Evolutionary conservation across 2,113 vertebrate genomes (phyloP), one percentile per base, ranked within the genome.

Genomic region (Vidua chalybeata): DNA sequence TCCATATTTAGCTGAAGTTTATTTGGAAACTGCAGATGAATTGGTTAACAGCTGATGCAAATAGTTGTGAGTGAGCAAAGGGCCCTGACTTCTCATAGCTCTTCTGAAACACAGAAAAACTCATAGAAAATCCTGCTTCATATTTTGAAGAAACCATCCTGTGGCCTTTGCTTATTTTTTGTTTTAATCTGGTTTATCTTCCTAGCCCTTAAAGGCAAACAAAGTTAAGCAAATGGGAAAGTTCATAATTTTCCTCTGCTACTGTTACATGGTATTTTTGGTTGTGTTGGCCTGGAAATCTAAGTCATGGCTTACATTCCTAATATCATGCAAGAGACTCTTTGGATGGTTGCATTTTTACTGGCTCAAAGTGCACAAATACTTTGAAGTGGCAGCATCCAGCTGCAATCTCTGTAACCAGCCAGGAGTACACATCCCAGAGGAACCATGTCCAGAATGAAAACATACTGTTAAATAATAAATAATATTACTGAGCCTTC

Each of bases 241-340:
- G 17, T 59, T 93, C n/a, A 67, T 54, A 1, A 83, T 93, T 87
- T 89, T 63, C 62, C 55, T 79, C 62, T 76, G 41, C 18, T 48
- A 28, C 16, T 72, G 26, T 49, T 89, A 41, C 15, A 9, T 33
- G 30, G 21, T 72, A 76, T 75, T 92, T 93, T 61, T 72, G 80
- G 14, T 82, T 80, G 30, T 61, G 66, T 76, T 89, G 79, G 78
- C 89, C 93, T 91, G 89, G 81, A 85, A 94, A 86, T n/a, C 33
- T 20, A 66, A 69, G 22, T 52, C 35, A 56, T 41, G 68, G 39
- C 35, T 94, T 67, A 63, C 23, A 27, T 64, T 88, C n/a, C 64
- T 76, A 48, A 26, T 76, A 37, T 71, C 56, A 33, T 71, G 22
- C 43, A 83, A 71, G 43, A 76, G 37, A n/a, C 48, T 52, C 63